Conservation (phyloP, 2,888 invertebrate genomes). For the Sminthurinus aureus region DNA sequence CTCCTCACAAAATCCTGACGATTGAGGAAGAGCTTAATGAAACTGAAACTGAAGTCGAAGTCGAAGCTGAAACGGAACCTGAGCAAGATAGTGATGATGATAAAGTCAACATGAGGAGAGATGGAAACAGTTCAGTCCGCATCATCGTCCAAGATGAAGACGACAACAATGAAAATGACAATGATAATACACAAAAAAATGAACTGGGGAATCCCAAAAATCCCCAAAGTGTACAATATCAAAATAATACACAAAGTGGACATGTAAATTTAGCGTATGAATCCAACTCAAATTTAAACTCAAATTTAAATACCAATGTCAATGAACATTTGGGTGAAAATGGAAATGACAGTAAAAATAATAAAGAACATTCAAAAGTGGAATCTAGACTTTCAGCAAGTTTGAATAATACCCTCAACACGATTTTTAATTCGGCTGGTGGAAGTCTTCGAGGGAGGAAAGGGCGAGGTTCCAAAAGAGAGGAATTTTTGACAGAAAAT, state of each 20-base stretch:
- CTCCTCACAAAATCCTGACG: neutral
- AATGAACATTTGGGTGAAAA: neutral
- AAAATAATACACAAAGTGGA: too few species aligned
- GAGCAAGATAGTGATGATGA: neutral
- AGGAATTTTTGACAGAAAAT: constrained; percentile 25
- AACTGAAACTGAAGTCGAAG: neutral
- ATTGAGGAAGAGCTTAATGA: neutral
- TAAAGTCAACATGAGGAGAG: neutral
- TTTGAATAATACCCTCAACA: too few species aligned
- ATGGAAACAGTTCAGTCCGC: neutral
- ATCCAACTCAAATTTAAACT: too few species aligned
- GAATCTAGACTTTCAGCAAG: too few species aligned
- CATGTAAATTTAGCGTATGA: too few species aligned
- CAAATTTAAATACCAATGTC: neutral
- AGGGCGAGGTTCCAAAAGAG: neutral
- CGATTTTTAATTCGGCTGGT: neutral
- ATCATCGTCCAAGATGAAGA: too few species aligned
- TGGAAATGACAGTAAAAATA: too few species aligned
- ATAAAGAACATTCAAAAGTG: too few species aligned
- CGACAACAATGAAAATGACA: neutral
- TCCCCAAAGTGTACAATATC: too few species aligned
- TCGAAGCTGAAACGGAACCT: neutral
- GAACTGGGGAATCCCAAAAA: too few species aligned
- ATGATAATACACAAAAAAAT: neutral
- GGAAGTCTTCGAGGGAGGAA: neutral